phyloP scores from a whole-genome alignment of 2,797 vertebrate species.

The Picus viridis region DNA sequence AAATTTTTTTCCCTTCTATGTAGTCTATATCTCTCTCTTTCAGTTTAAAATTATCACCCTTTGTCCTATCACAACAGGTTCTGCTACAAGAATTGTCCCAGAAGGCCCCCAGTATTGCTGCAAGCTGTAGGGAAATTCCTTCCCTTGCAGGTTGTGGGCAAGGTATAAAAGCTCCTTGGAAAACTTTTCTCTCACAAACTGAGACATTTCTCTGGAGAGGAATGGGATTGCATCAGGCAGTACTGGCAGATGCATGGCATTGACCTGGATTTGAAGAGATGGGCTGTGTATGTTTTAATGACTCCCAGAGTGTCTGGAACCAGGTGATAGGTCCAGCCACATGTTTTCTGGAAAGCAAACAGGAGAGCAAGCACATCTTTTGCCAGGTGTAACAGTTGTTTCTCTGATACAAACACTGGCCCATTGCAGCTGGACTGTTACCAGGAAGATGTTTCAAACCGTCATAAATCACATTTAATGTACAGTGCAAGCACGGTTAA shows the following conservation, averaged over 20 bases:
- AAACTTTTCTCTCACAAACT: background rate
- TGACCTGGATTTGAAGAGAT: background rate
- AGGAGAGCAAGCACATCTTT: background rate
- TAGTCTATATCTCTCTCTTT: background rate
- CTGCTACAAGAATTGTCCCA: background rate
- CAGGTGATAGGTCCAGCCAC: background rate
- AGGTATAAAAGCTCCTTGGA: background rate
- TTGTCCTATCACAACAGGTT: background rate
- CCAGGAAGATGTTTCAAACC: background rate
- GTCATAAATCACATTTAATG: background rate
- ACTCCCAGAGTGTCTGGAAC: background rate
- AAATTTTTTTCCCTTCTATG: background rate
- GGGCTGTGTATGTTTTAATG: background rate
- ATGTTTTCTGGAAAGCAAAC: background rate
- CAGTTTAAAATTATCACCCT: background rate
- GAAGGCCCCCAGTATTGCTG: fast-evolving
- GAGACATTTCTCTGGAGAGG: no score
- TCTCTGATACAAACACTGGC: background rate
- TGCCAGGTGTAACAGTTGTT: background rate
- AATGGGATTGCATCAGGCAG: fast-evolving
- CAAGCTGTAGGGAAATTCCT: fast-evolving
- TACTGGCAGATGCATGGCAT: no score
- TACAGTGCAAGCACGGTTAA: background rate
- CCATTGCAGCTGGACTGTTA: background rate
- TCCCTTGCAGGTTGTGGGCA: fast-evolving